A percentile compares a stretch with the other conserved stretches of the same genome.
phyloP scores from a whole-genome alignment of 2,888 invertebrate species.

The Dimorphilus gyrociliatus region DNA sequence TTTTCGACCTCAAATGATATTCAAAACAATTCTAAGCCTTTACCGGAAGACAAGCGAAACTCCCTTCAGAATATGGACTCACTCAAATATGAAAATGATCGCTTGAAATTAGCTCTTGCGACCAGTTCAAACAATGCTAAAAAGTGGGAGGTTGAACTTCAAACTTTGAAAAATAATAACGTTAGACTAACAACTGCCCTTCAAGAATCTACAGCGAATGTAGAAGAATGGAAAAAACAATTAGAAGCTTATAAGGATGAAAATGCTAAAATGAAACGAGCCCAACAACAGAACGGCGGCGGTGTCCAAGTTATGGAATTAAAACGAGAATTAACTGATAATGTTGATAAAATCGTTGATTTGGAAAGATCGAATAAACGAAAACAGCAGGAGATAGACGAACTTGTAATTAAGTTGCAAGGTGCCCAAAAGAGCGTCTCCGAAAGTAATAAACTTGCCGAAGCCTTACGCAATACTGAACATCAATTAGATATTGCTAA shows the following conservation, averaged over 20 bases:
- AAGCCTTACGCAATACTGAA: too few species aligned
- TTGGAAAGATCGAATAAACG: too few species aligned
- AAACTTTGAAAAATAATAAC: constrained; percentile 88
- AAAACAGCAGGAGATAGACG: too few species aligned
- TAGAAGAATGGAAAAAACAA: constrained; percentile 95
- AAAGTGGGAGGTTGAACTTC: constrained; percentile 93
- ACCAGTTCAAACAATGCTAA: constrained; percentile 91
- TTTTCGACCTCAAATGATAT: constrained; percentile 1
- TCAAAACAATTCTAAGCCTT: constrained; percentile 45
- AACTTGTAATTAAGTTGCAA: too few species aligned
- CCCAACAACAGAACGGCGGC: too few species aligned
- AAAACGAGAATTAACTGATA: too few species aligned
- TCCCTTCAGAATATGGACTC: too few species aligned
- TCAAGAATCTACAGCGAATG: constrained; percentile 86
- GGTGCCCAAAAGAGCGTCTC: too few species aligned
- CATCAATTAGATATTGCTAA: too few species aligned
- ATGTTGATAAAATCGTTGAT: too few species aligned
- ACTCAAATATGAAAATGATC: constrained; percentile 88
- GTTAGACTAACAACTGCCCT: constrained; percentile 80
- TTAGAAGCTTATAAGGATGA: constrained; percentile 49
- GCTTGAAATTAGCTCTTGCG: constrained; percentile 78
- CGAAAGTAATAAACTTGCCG: too few species aligned
- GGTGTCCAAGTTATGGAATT: too few species aligned
- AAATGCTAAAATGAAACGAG: constrained; percentile 34
- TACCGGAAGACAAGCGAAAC: constrained; percentile 22